Percentiles rank a stretch among this genome's conserved stretches.
Evolutionary conservation across 2,113 vertebrate species (phyloP).

Genomic region (Phrynosoma platyrhinos): DNA sequence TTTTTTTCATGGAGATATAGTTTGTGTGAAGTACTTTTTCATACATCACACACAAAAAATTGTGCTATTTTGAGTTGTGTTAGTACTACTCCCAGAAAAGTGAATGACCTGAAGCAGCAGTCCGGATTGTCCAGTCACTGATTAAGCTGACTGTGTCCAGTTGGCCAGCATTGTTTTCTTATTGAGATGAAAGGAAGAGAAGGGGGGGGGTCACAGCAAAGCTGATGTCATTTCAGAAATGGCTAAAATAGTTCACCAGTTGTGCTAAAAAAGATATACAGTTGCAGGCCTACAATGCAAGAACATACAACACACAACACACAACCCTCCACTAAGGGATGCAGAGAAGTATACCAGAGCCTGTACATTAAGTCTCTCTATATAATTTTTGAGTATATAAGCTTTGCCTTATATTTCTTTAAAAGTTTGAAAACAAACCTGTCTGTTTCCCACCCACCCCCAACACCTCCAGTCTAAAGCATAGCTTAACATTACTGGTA

Average conservation of each 20-base stretch:
- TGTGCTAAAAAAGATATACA: background rate
- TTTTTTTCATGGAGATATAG: background rate
- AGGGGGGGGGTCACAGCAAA: background rate
- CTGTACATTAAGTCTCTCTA: too few species aligned
- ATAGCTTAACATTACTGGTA: too few species aligned
- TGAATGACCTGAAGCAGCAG: background rate
- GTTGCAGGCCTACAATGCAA: too few species aligned
- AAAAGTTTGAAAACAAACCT: too few species aligned
- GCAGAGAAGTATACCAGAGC: too few species aligned
- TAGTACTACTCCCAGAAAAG: background rate
- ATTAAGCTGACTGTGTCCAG: background rate
- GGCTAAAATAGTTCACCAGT: background rate
- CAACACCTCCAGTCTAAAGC: too few species aligned
- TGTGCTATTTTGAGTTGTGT: background rate
- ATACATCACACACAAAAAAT: background rate
- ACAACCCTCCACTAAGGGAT: too few species aligned
- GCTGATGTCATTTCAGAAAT: background rate
- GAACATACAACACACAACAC: too few species aligned
- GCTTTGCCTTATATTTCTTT: too few species aligned
- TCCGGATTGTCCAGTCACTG: background rate
- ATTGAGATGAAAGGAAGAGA: background rate
- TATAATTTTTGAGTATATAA: too few species aligned
- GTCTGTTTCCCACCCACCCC: too few species aligned
- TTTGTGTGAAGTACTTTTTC: background rate
- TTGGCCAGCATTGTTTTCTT: background rate